Evolutionary conservation across 2,888 invertebrate genomes (phyloP).

Genomic region (Polymixis lichenea): DNA sequence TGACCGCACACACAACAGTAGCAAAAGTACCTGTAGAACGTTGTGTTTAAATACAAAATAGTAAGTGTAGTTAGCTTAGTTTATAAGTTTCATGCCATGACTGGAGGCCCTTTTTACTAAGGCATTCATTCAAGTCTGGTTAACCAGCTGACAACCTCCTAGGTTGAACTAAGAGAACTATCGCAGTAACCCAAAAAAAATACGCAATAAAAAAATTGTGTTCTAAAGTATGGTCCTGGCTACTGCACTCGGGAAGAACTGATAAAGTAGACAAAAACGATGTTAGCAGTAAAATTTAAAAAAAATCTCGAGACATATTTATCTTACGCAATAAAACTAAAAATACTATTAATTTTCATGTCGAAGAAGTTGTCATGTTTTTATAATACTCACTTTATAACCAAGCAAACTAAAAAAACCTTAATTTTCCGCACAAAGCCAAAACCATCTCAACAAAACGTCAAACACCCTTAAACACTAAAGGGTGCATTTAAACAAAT

Average conservation of each 20-base stretch:
- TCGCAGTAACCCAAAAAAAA: no score
- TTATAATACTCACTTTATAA: neutral
- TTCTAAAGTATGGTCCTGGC: neutral
- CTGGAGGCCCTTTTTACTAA: no score
- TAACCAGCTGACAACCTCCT: no score
- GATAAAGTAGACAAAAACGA: neutral
- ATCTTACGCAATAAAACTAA: neutral
- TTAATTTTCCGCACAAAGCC: slow-evolving; percentile 22
- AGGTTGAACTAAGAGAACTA: no score
- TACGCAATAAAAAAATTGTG: neutral
- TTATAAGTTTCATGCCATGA: no score
- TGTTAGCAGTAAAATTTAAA: no score
- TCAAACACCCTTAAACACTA: slow-evolving; percentile 51
- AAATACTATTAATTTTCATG: neutral
- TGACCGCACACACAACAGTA: neutral
- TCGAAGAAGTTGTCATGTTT: neutral
- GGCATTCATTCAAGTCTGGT: no score
- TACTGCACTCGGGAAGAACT: neutral
- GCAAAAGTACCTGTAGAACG: no score
- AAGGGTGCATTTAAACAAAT: slow-evolving; percentile 65
- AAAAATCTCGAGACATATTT: neutral
- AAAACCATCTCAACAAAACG: slow-evolving; percentile 31
- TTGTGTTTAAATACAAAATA: neutral
- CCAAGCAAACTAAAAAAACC: neutral
- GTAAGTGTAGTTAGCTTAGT: no score